Conservation (phyloP, 2,113 vertebrate species). For the Cynopterus brachyotis region DNA sequence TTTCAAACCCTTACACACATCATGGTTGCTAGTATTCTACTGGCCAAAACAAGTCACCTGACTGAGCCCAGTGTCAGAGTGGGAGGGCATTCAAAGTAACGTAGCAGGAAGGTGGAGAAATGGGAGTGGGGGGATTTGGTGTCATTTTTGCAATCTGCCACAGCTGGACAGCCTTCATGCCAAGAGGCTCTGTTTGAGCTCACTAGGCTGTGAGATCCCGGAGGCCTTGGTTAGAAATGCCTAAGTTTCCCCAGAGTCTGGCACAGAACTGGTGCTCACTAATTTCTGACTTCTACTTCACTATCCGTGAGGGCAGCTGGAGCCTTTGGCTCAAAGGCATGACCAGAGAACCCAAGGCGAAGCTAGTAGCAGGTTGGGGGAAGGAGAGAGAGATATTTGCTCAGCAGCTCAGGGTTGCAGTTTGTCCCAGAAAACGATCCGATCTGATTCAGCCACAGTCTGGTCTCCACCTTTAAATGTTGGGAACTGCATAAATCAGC, state of each 20-base stretch:
- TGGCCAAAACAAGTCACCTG: neutral
- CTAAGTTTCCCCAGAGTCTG: neutral
- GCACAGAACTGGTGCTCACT: neutral
- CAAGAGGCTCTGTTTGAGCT: neutral
- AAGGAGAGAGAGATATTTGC: neutral
- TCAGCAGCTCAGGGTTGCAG: conserved; percentile 16
- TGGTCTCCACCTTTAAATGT: conserved; percentile 78
- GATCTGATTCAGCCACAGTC: conserved; percentile 70
- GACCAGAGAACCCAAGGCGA: neutral
- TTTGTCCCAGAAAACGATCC: conserved; percentile 48
- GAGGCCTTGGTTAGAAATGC: neutral
- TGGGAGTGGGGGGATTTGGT: neutral
- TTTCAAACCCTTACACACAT: neutral
- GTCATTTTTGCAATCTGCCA: neutral
- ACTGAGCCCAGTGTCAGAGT: neutral
- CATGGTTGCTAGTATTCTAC: neutral
- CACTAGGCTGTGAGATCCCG: neutral
- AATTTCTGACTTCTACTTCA: neutral
- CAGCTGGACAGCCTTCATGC: neutral
- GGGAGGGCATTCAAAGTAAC: neutral
- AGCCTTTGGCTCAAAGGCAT: neutral
- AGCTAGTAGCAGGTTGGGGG: neutral
- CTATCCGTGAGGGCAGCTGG: neutral
- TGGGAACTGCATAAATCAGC: conserved; percentile 78
- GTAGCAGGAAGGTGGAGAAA: neutral